Evolutionary conservation across 1,140 invertebrate genomes (phyloP).

Genomic region (Camponotus floridanus): DNA sequence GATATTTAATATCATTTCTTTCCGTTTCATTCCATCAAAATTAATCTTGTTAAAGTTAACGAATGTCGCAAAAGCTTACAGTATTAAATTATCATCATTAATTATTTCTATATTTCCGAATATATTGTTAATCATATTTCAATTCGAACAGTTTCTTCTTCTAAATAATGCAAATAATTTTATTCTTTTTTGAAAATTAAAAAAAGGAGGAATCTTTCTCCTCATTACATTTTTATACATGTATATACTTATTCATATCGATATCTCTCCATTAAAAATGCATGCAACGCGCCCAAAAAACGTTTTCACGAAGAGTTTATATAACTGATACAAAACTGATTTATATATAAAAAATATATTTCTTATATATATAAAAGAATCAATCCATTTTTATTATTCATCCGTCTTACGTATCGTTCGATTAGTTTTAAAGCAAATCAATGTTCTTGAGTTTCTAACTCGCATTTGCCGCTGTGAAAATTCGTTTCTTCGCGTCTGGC

Average conservation of each 20-base stretch:
- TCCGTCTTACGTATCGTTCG: not conserved
- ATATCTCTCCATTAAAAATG: not conserved
- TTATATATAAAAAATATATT: constrained; percentile 1
- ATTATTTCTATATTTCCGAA: not conserved
- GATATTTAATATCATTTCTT: not conserved
- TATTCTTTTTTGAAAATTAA: constrained; percentile 6
- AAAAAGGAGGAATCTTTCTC: not conserved
- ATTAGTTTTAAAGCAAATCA: not conserved
- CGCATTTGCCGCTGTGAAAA: not conserved
- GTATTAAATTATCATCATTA: not conserved
- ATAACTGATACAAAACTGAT: not conserved
- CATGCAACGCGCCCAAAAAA: constrained; percentile 21
- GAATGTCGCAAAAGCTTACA: constrained; percentile 3
- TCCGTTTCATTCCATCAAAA: constrained; percentile 21
- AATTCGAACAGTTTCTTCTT: not conserved
- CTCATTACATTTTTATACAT: constrained; percentile 14
- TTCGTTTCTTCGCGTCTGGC: not conserved
- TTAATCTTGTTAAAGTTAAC: not conserved
- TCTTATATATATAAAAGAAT: not conserved
- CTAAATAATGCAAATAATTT: not conserved
- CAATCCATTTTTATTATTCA: no score
- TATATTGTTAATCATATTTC: constrained; percentile 23
- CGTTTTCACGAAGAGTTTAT: constrained; percentile 50
- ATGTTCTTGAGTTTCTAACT: not conserved
- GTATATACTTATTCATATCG: constrained; percentile 20